Evolutionary conservation across 1,140 invertebrate species (phyloP).

Genomic region (Manduca sexta): DNA sequence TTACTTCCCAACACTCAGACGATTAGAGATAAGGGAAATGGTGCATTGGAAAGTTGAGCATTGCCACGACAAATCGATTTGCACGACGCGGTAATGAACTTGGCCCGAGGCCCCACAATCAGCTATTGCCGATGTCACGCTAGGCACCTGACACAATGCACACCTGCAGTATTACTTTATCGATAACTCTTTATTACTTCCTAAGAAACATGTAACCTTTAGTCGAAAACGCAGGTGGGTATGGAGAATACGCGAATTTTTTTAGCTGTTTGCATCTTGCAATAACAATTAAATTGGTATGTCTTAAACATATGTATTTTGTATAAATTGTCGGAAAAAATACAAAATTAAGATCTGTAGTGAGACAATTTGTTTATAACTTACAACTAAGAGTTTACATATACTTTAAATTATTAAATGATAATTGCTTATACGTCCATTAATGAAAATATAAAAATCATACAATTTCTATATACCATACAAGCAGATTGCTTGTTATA

Average conservation of each 20-base stretch:
- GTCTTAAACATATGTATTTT: background rate
- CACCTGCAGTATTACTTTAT: slow-evolving; percentile 35
- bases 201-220: slow-evolving; percentile 7
- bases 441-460: too few relatives aligned
- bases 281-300: background rate
- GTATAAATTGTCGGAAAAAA: background rate
- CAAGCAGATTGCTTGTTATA: too few relatives aligned
- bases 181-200: slow-evolving; percentile 15
- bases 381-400: too few relatives aligned
- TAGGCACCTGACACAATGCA: slow-evolving; percentile 20
- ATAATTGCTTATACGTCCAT: too few relatives aligned
- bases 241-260: background rate
- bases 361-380: too few relatives aligned
- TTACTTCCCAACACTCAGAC: background rate
- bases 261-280: background rate
- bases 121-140: slow-evolving; percentile 44
- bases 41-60: slow-evolving; percentile 51
- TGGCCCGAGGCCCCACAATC: slow-evolving; percentile 52
- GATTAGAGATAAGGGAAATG: slow-evolving; percentile 17
- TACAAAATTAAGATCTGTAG: too few relatives aligned
- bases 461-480: too few relatives aligned
- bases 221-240: slow-evolving; percentile 6
- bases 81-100: slow-evolving; percentile 65
- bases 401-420: too few relatives aligned
- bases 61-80: slow-evolving; percentile 57